Conservation (phyloP, 2,888 invertebrate species). For the Eristalis pertinax region DNA sequence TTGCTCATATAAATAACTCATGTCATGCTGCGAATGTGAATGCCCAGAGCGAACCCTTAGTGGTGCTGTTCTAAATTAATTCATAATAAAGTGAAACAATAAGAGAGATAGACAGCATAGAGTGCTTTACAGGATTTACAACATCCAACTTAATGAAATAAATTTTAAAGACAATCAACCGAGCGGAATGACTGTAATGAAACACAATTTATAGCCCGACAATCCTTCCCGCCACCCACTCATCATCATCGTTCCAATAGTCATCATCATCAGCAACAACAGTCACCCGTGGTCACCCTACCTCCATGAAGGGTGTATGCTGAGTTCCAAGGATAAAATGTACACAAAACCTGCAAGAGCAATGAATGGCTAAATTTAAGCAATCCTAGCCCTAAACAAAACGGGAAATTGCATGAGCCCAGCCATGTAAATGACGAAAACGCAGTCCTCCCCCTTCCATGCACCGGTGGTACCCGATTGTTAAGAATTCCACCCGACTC, state of each 20-base stretch:
- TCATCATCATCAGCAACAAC: conserved; percentile 25
- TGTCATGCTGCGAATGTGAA: not conserved
- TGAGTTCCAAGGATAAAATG: conserved; percentile 26
- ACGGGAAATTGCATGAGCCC: conserved; percentile 69
- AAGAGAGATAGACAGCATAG: conserved; percentile 19
- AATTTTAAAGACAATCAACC: conserved; percentile 66
- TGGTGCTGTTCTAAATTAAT: conserved; percentile 43
- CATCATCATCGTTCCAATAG: not conserved
- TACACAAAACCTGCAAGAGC: conserved; percentile 42
- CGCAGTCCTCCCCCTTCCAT: conserved; percentile 33
- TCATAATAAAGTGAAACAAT: conserved; percentile 55
- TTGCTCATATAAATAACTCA: not conserved
- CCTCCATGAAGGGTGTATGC: not conserved
- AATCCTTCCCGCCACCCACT: conserved; percentile 20
- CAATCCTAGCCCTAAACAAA: conserved; percentile 56
- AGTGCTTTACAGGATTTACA: conserved; percentile 43
- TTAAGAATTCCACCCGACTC: conserved; percentile 37
- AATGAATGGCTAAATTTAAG: conserved; percentile 64
- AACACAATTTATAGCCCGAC: conserved; percentile 52
- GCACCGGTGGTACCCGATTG: conserved; percentile 28
- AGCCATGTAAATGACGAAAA: conserved; percentile 70
- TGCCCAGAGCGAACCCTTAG: not conserved
- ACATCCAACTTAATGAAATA: conserved; percentile 59
- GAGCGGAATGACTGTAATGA: conserved; percentile 58
- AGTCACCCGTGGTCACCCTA: conserved; percentile 12